A percentile compares a stretch with the other conserved stretches of the same genome.
Conservation (phyloP, 1,140 invertebrate species). For the Tigriopus japonicus region DNA sequence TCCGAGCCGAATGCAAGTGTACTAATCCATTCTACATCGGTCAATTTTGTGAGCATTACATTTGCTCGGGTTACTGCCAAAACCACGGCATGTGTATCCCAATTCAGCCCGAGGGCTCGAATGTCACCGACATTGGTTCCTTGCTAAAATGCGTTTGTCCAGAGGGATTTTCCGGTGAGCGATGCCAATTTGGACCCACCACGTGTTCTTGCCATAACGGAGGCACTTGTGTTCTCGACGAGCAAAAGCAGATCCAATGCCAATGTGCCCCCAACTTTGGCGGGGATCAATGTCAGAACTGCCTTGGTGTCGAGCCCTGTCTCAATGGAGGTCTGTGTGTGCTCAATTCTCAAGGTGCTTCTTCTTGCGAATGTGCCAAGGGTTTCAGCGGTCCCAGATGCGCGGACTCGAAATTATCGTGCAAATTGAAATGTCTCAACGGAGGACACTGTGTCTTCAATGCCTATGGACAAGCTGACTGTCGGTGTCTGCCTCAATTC, state of each 20-base stretch:
- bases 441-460: background rate
- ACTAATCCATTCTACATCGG: conserved; percentile 6
- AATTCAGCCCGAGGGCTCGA: conserved; percentile 21
- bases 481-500: conserved; percentile 4
- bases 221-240: conserved; percentile 31
- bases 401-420: no score
- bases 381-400: background rate
- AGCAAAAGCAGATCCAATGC: conserved; percentile 24
- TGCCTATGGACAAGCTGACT: background rate
- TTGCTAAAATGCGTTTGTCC: conserved; percentile 29
- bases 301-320: conserved; percentile 16
- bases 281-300: conserved; percentile 23
- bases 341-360: background rate
- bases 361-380: background rate
- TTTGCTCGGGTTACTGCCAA: conserved; percentile 9
- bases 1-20: conserved; percentile 38
- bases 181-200: conserved; percentile 30
- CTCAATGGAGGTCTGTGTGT: conserved; percentile 8
- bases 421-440: background rate
- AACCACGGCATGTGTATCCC: conserved; percentile 14
- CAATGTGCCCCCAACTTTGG: conserved; percentile 27
- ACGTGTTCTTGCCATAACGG: conserved; percentile 37
- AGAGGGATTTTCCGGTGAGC: conserved; percentile 35
- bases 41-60: conserved; percentile 13
- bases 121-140: conserved; percentile 27